Evolutionary conservation across 1,140 invertebrate species (phyloP), one percentile per base, ranked within the genome.

Genomic region (Lordiphosa collinella): DNA sequence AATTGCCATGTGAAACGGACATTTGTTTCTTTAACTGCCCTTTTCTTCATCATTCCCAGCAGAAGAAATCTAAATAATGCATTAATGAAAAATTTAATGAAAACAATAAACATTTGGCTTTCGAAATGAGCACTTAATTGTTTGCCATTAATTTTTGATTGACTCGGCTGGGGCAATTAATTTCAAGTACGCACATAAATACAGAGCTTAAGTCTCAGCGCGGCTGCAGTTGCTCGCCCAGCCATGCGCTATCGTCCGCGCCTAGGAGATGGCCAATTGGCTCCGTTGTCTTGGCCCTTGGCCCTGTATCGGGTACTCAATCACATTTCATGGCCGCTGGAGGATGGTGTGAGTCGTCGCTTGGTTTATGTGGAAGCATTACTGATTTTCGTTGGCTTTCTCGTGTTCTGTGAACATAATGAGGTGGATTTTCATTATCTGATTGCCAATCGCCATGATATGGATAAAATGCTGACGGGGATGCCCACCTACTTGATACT

Each of bases 401-500:
- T 87, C 3, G 38, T 78, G 4, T 76, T 78, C 9, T 52, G 51
- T 11, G 46, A 64, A 32, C 62, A 78, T 36, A 65, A 73, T 37
- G 68, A 76, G 14, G 85, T 79, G 41, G 84, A 87, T 14, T 60
- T 73, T 12, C 55, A 64, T 31, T 85, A 70, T 25, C 14, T 85
- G 48, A 10, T 76, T 10, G 51, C 47, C 29, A 52, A 78, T 40
- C 34, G 60, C 1, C 11, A 71, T 16, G 63, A 87, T 25, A 65
- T 87, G 10, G 72, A 80, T 29, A 71, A 67, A 57, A 68, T 74
- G 53, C 68, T 87, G 10, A 71, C 56, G 10, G 79, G 79, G 16
- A 57, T 73, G 54, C 80, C 84, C 6, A 87, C 85, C 0, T 73
- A 68, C 43, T 40, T 87, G 29, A 67, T 80, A 13, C 48, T 87